Conservation (phyloP, 2,113 vertebrate species). For the Heloderma charlesbogerti region DNA sequence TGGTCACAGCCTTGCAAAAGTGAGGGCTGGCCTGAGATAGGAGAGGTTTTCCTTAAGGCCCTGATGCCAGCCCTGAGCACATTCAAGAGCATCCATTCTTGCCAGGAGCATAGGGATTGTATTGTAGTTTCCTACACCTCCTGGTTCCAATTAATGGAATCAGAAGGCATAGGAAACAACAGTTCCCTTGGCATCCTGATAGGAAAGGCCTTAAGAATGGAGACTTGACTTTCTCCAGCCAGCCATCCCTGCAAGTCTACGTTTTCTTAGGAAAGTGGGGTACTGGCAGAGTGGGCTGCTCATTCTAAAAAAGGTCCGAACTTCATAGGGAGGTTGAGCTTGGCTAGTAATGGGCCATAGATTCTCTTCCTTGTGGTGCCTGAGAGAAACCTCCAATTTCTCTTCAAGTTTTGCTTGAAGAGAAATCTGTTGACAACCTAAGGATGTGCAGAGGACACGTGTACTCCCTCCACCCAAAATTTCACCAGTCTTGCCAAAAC, state of each 20-base stretch:
- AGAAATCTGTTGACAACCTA: not conserved
- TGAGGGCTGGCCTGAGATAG: not conserved
- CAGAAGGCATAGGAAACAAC: not conserved
- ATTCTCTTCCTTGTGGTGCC: not conserved
- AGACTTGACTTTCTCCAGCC: too few species aligned
- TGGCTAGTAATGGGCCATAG: not conserved
- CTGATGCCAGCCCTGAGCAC: not conserved
- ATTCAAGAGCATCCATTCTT: not conserved
- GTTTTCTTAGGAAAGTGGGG: too few species aligned
- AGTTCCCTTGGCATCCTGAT: not conserved
- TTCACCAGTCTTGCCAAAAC: not conserved
- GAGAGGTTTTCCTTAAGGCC: not conserved
- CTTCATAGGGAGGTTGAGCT: not conserved
- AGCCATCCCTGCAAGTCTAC: too few species aligned
- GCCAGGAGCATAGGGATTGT: not conserved
- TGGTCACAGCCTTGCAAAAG: too few species aligned
- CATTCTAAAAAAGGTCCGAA: not conserved
- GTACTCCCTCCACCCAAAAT: not conserved
- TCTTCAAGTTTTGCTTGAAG: not conserved
- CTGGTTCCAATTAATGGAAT: not conserved
- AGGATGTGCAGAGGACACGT: not conserved
- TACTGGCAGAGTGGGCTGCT: not conserved
- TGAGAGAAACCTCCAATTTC: not conserved
- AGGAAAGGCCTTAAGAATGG: not conserved
- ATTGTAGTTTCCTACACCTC: not conserved